Conservation (phyloP, 2,888 invertebrate genomes). For the Amiota communis region DNA sequence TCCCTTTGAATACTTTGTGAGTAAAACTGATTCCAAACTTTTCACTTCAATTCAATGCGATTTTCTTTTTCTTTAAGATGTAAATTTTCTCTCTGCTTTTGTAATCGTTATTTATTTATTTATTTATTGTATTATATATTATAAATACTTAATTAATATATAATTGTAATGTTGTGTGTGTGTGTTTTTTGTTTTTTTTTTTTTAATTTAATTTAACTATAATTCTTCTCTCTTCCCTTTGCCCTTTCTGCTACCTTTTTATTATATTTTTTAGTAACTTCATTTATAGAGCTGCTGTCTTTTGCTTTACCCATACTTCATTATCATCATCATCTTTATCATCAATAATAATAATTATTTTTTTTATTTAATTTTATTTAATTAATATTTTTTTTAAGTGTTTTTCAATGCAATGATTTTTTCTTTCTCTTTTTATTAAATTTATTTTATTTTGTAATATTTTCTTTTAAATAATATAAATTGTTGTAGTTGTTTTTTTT, state of each 20-base stretch:
- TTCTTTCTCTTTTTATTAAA: constrained; percentile 50
- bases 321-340: neutral
- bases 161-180: neutral
- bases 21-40: too few relatives aligned
- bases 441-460: constrained; percentile 27
- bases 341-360: constrained; percentile 1
- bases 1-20: too few relatives aligned
- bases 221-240: neutral
- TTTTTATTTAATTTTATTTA: constrained; percentile 49
- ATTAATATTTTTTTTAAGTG: constrained; percentile 56
- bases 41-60: too few relatives aligned
- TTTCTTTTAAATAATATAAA: constrained; percentile 27
- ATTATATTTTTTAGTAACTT: neutral
- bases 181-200: neutral
- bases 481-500: neutral
- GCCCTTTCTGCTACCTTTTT: neutral
- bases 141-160: constrained; percentile 21
- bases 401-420: constrained; percentile 50
- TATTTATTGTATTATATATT: constrained; percentile 16
- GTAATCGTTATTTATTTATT: neutral
- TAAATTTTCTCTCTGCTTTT: too few relatives aligned
- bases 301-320: neutral
- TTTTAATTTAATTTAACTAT: constrained; percentile 18
- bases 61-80: too few relatives aligned
- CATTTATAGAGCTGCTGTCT: neutral